phyloP scores from a whole-genome alignment of 2,888 invertebrate genomes.

The Diarsia rubi region DNA sequence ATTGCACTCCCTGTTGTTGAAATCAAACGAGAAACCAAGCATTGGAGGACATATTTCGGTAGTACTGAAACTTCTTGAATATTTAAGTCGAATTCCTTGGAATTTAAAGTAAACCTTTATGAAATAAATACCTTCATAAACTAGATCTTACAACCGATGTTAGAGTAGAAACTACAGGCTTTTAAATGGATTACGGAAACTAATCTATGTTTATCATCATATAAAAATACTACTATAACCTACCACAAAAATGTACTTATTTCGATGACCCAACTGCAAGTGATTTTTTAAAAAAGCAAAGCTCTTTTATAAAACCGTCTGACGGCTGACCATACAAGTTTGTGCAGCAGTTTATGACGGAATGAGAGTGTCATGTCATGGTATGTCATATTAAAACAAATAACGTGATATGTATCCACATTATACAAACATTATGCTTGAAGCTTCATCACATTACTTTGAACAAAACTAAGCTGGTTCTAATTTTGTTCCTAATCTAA shows the following conservation, averaged over 20 bases:
- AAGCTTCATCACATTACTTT: slow-evolving; percentile 47
- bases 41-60: slow-evolving; percentile 32
- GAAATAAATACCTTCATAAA: not conserved
- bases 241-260: slow-evolving; percentile 49
- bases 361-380: slow-evolving; percentile 63
- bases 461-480: slow-evolving; percentile 36
- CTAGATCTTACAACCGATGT: not conserved
- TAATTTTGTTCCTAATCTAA: slow-evolving; percentile 39
- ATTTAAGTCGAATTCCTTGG: not conserved
- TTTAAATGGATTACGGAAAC: slow-evolving; percentile 2
- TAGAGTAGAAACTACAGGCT: not conserved
- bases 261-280: slow-evolving; percentile 28
- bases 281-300: slow-evolving; percentile 24
- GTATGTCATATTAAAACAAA: slow-evolving; percentile 43
- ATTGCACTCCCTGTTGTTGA: not conserved
- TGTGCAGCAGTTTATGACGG: slow-evolving; percentile 13
- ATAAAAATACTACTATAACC: slow-evolving; percentile 1
- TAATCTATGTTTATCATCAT: not conserved
- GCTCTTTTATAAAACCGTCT: slow-evolving; percentile 1
- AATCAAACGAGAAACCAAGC: slow-evolving; percentile 43
- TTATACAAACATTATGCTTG: slow-evolving; percentile 56
- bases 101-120: not conserved
- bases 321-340: not conserved
- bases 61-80: not conserved
- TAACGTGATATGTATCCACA: slow-evolving; percentile 62